phyloP scores from a whole-genome alignment of 2,888 invertebrate species.

The Pedicia rivosa region DNA sequence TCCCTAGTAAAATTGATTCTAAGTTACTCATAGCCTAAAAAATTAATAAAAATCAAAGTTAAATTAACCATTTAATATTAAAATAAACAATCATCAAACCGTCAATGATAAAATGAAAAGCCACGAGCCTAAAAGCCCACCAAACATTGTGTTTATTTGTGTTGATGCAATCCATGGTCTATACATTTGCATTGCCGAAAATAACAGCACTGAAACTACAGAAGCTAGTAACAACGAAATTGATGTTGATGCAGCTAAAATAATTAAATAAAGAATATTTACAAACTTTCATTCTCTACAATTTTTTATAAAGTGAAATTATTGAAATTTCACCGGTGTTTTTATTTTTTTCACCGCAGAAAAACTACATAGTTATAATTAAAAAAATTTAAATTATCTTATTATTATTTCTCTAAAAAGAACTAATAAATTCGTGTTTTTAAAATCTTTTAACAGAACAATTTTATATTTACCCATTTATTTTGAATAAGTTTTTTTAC shows the following conservation, averaged over 20 bases:
- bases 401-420: too few species aligned
- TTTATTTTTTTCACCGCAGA: too few species aligned
- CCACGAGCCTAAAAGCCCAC: slow-evolving; percentile 76
- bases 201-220: slow-evolving; percentile 64
- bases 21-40: slow-evolving; percentile 70
- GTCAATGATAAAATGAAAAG: slow-evolving; percentile 75
- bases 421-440: too few species aligned
- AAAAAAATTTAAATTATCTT: too few species aligned
- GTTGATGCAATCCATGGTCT: slow-evolving; percentile 61
- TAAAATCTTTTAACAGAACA: too few species aligned
- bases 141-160: slow-evolving; percentile 71
- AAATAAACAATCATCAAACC: slow-evolving; percentile 37
- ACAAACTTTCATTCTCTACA: too few species aligned
- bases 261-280: slow-evolving; percentile 8
- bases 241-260: slow-evolving; percentile 54
- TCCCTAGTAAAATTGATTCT: slow-evolving; percentile 72
- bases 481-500: too few species aligned
- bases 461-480: too few species aligned
- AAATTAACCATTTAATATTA: slow-evolving; percentile 11
- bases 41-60: neutral
- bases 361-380: too few species aligned
- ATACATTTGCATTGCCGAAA: slow-evolving; percentile 89
- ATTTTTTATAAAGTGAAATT: too few species aligned
- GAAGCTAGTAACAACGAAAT: slow-evolving; percentile 63
- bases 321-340: too few species aligned